Conservation (phyloP, 1,140 invertebrate species). For the Brachionus koreanus region DNA sequence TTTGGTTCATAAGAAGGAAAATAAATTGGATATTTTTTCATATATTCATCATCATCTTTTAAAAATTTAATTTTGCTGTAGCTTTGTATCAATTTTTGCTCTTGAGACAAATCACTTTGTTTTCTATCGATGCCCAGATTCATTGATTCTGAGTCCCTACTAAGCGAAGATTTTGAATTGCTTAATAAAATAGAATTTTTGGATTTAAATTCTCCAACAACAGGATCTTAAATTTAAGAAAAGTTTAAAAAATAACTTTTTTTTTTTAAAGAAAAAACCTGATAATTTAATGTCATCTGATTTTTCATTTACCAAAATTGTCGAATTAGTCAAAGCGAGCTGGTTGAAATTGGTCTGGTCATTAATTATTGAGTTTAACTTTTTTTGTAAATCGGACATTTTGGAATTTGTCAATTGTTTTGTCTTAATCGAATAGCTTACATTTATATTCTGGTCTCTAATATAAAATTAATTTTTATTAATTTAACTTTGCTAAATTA, state of each 20-base stretch:
- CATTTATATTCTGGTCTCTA: not conserved
- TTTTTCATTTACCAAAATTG: not conserved
- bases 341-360: not conserved
- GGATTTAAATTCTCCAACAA: not conserved
- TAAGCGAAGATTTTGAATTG: not conserved
- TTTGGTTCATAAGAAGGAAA: not conserved
- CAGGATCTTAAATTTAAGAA: not conserved
- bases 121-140: not conserved
- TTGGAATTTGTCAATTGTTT: not conserved
- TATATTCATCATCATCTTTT: not conserved
- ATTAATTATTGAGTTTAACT: not conserved
- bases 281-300: not conserved
- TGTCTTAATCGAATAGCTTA: slow-evolving; percentile 9
- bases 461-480: not conserved
- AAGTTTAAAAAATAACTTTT: not conserved
- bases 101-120: not conserved
- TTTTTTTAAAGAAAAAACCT: not conserved
- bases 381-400: not conserved
- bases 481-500: not conserved
- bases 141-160: not conserved
- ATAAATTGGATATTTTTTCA: slow-evolving; percentile 20
- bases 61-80: not conserved
- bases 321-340: not conserved
- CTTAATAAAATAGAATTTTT: not conserved
- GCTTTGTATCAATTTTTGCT: not conserved